Evolutionary conservation across 2,113 vertebrate genomes (phyloP).

Genomic region (Uria lomvia): DNA sequence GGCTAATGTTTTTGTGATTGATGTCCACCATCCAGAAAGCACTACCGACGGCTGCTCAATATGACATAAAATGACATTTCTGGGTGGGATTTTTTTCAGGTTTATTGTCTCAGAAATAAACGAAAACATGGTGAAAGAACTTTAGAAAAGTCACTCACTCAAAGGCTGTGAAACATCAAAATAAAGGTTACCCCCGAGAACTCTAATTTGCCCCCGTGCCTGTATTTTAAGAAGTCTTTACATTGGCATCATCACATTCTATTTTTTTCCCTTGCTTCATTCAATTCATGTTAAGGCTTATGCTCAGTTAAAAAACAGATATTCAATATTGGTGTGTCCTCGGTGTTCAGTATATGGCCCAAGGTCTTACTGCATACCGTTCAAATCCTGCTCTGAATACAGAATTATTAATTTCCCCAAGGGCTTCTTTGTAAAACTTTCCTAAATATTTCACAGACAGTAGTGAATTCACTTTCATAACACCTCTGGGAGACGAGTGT

Average conservation of each 20-base stretch:
- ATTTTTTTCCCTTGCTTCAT: neutral
- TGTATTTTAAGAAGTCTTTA: neutral
- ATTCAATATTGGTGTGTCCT: neutral
- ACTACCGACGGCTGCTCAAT: neutral
- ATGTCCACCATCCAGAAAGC: neutral
- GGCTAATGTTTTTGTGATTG: conserved; percentile 21
- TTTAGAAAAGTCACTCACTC: neutral
- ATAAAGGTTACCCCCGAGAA: neutral
- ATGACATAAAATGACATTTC: neutral
- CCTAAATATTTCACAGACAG: neutral
- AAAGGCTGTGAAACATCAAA: neutral
- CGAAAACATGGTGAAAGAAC: neutral
- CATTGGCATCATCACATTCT: neutral
- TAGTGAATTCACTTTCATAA: neutral
- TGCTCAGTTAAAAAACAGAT: neutral
- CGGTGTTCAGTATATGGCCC: neutral
- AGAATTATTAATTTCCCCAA: neutral
- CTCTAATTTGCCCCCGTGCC: neutral
- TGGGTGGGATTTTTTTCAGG: neutral
- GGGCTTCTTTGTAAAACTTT: conserved; percentile 22
- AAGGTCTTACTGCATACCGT: neutral
- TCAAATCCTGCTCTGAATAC: neutral
- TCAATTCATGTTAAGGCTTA: neutral
- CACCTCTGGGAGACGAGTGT: neutral
- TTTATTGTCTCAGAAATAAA: neutral